Conservation (phyloP, 2,113 vertebrate genomes). For the Sinocyclocheilus grahami region DNA sequence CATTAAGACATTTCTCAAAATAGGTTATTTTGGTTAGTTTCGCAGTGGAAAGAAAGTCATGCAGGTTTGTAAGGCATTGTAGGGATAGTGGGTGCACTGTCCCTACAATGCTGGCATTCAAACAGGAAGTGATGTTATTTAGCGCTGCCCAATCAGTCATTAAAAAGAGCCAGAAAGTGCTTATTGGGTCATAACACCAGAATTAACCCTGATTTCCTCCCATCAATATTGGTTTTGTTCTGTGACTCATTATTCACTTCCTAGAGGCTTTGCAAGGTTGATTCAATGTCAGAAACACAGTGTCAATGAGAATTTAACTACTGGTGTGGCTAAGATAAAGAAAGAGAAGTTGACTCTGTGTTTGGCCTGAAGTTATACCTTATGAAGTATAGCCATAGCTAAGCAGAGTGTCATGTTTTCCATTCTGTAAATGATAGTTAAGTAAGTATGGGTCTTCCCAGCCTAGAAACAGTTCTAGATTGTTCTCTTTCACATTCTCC, state of each 20-base stretch:
- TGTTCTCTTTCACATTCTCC: background rate
- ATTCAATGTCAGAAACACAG: background rate
- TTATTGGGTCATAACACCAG: background rate
- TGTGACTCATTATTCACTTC: conserved; percentile 35
- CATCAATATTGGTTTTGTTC: conserved; percentile 24
- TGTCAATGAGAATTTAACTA: conserved; percentile 14
- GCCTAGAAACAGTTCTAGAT: conserved; percentile 4
- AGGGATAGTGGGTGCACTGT: background rate
- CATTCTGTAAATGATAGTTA: conserved; percentile 32
- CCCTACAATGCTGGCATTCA: conserved; percentile 48
- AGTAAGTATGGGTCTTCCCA: background rate
- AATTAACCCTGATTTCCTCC: background rate
- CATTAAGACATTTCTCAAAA: background rate
- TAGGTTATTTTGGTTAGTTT: background rate
- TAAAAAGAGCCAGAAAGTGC: conserved; percentile 1
- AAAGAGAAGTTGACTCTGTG: background rate
- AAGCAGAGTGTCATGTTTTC: conserved; percentile 48
- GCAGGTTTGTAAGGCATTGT: background rate
- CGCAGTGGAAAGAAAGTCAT: background rate
- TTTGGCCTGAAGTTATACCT: conserved; percentile 43
- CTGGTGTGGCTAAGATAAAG: conserved; percentile 21
- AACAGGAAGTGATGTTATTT: conserved; percentile 61
- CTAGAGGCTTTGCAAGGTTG: conserved; percentile 3
- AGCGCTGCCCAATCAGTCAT: conserved; percentile 5
- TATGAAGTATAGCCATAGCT: conserved; percentile 54